Evolutionary conservation across 1,140 invertebrate genomes (phyloP).

Genomic region (Ditylenchus dipsaci): DNA sequence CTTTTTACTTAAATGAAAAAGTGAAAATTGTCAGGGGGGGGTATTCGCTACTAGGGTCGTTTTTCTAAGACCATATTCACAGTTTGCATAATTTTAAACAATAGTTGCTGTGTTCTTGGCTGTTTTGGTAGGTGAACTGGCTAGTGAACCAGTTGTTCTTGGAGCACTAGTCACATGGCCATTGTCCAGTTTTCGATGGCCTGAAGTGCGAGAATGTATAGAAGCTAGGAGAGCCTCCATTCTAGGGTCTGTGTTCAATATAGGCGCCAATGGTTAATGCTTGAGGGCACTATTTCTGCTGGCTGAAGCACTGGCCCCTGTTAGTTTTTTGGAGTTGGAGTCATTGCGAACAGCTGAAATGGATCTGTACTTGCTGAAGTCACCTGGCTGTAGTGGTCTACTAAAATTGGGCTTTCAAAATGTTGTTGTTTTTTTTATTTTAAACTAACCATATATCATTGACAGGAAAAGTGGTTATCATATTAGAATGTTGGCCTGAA

Average conservation of each 20-base stretch:
- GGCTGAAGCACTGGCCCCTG: background rate
- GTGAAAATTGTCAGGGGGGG: no score
- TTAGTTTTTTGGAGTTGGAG: background rate
- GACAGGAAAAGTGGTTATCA: slow-evolving; percentile 6
- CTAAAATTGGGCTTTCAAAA: slow-evolving; percentile 10
- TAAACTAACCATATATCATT: slow-evolving; percentile 3
- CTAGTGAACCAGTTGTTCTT: background rate
- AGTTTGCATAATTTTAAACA: background rate
- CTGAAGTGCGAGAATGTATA: slow-evolving; percentile 6
- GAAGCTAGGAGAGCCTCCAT: slow-evolving; percentile 21
- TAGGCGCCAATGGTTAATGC: background rate
- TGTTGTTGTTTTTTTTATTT: background rate
- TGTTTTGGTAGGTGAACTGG: background rate
- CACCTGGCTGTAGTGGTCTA: slow-evolving; percentile 5
- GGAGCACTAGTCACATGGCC: background rate
- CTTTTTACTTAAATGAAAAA: no score
- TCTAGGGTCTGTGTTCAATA: background rate
- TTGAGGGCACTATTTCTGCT: background rate
- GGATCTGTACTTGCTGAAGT: slow-evolving; percentile 17
- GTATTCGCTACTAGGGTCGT: no score
- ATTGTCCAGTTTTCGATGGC: no score
- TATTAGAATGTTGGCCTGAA: background rate
- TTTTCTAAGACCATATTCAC: no score
- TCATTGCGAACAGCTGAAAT: slow-evolving; percentile 14
- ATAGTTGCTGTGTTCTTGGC: background rate